Percentiles rank a stretch among this genome's conserved stretches.
phyloP scores from a whole-genome alignment of 2,888 invertebrate species.

The Drosophila yooni region DNA sequence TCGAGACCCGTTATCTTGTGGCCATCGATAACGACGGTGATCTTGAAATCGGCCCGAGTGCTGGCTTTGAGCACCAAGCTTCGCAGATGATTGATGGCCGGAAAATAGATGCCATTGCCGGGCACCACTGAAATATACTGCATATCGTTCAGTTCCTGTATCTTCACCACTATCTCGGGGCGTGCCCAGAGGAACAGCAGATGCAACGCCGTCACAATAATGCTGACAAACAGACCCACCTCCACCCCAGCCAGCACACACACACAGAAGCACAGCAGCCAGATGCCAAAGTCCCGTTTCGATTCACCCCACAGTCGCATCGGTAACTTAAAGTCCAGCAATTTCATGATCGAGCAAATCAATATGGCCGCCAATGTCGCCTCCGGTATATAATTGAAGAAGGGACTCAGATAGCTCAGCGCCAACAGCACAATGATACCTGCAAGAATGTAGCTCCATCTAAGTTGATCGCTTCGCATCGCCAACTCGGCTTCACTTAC shows the following conservation, averaged over 20 bases:
- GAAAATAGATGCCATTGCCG: conserved; percentile 89
- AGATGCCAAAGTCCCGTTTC: conserved; percentile 88
- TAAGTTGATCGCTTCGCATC: not conserved
- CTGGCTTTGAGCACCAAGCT: conserved; percentile 87
- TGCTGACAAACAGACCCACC: conserved; percentile 91
- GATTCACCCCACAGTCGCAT: conserved; percentile 87
- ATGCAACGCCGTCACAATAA: conserved; percentile 87
- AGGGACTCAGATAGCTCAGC: conserved; percentile 93
- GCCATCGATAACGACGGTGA: conserved; percentile 89
- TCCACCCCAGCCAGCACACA: conserved; percentile 91
- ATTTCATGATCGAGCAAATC: conserved; percentile 91
- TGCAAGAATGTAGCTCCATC: conserved; percentile 78
- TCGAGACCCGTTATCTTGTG: conserved; percentile 89
- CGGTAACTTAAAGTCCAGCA: conserved; percentile 87
- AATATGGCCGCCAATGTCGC: conserved; percentile 94
- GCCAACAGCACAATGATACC: conserved; percentile 93
- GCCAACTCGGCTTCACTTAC: conserved; percentile 48
- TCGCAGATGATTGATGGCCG: conserved; percentile 89
- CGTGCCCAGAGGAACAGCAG: conserved; percentile 90
- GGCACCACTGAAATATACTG: conserved; percentile 88
- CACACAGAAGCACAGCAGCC: conserved; percentile 89
- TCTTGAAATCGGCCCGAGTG: conserved; percentile 84
- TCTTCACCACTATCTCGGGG: conserved; percentile 85
- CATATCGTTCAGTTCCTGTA: conserved; percentile 85
- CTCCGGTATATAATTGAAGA: conserved; percentile 94